These are phyloP conservation scores for Hydra vulgaris DNA, from an alignment of 30 jellyfish, hydroid and myxozoan species.

Conservation along the genomic window DNA sequence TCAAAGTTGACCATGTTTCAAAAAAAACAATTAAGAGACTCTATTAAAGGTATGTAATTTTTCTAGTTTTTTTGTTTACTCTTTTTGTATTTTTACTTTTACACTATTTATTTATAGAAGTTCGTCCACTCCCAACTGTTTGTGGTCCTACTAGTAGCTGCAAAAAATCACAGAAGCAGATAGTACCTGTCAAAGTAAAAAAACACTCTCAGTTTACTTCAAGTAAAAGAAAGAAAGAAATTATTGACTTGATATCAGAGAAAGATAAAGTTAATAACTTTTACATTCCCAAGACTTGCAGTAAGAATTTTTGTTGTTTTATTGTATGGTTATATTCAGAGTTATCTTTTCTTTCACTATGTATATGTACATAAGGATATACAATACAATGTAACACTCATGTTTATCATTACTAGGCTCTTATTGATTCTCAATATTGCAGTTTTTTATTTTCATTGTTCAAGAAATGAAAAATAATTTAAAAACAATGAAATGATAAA, in stretches of 20 bases:
- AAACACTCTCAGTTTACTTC: background rate
- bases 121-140: slow-evolving; percentile 10
- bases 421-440: too few species aligned
- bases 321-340: background rate
- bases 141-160: background rate
- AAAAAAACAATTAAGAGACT: slow-evolving; percentile 43
- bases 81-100: too few species aligned
- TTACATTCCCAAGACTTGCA: slow-evolving; percentile 45
- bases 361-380: background rate
- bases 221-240: slow-evolving; percentile 46
- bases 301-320: slow-evolving; percentile 19
- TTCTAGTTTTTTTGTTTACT: background rate
- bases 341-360: background rate
- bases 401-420: too few species aligned
- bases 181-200: slow-evolving; percentile 9
- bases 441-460: too few species aligned
- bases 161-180: background rate
- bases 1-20: slow-evolving; percentile 70
- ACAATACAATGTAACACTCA: too few species aligned
- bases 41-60: slow-evolving; percentile 25
- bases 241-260: slow-evolving; percentile 28
- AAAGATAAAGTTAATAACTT: slow-evolving; percentile 27
- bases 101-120: background rate
- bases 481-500: too few species aligned
- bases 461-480: too few species aligned